Evolutionary conservation across 2,113 vertebrate genomes (phyloP), one percentile per base, ranked within the genome.

Genomic region (Ellobius talpinus): DNA sequence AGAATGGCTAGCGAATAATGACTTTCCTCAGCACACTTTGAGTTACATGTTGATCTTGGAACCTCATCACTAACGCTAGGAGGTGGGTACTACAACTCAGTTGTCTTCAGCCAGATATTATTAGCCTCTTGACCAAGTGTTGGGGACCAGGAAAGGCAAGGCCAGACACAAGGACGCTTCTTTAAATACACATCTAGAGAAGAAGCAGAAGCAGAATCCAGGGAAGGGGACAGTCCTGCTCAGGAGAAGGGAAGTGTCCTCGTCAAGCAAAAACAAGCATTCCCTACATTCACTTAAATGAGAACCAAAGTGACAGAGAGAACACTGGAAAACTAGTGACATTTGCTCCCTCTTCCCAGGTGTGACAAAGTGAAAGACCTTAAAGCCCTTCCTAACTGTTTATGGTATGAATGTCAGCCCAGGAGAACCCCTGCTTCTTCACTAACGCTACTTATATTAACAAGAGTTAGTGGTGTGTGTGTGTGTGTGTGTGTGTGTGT

Each of bases 1-100:
- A 58, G 5, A 94, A 87, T 76, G 26, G 26, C 23, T n/a, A 85
- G 86, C 42, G 94, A 93, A 85, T 70, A 93, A 85, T 70, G 74
- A 82, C 84, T 94, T n/a, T 84, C 45, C 65, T 81, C 58, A 76
- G 55, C 82, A 77, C 63, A 76, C 47, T 72, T 78, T 78, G 84
- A 89, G 36, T 82, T 66, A 77, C 19, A 55, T 33, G 61, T 24
- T n/a, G 58, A 77, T 31, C 65, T 74, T 50, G 79, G 87, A 33
- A 84, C 39, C 45, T 68, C 84, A 61, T 79, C 61, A 47, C 63
- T 42, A 42, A 96, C 33, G 33, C 19, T 52, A 65, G 42, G n/a
- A 91, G 78, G 31, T 78, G n/a, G 66, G 55, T 55, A n/a, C 33
- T 9, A 36, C 50, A 72, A 31, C 14, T 66, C 73, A 42, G 16